A percentile compares a stretch with the other conserved stretches of the same genome.
phyloP scores from a whole-genome alignment of 2,113 vertebrate genomes.

The Tetraodon nigroviridis region DNA sequence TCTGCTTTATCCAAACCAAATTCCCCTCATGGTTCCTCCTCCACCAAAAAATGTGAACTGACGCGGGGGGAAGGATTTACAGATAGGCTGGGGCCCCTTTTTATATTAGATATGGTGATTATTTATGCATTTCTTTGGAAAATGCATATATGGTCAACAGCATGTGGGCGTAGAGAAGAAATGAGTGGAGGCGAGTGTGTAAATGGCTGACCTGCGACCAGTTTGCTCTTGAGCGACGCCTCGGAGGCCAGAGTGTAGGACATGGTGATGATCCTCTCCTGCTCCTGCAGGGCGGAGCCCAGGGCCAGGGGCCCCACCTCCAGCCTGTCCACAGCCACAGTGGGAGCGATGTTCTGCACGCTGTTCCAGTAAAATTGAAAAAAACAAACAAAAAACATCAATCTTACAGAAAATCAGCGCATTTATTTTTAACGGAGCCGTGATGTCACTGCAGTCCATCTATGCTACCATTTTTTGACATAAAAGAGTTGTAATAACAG shows the following conservation, averaged over 20 bases:
- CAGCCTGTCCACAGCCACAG: conserved; percentile 74
- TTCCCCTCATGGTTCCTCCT: conserved; percentile 33
- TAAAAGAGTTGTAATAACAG: no score
- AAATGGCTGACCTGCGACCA: conserved; percentile 85
- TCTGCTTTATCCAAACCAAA: conserved; percentile 35
- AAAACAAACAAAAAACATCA: conserved; percentile 6
- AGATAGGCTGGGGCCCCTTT: conserved; percentile 3
- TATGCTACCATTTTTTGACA: no score
- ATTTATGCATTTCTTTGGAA: conserved; percentile 22
- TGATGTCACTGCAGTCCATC: not conserved
- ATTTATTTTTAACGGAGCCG: not conserved
- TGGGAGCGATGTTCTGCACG: conserved; percentile 82
- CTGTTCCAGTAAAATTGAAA: conserved; percentile 54
- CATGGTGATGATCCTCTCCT: conserved; percentile 95
- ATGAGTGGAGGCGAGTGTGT: not conserved
- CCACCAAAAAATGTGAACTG: conserved; percentile 38
- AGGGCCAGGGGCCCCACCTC: conserved; percentile 71
- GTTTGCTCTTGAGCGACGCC: conserved; percentile 95
- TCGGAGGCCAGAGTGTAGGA: conserved; percentile 95
- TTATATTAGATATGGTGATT: conserved; percentile 21
- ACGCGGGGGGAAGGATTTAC: conserved; percentile 22
- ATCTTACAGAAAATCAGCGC: not conserved
- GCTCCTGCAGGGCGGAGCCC: conserved; percentile 87
- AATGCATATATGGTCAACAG: conserved; percentile 3
- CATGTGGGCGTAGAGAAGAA: not conserved